Conservation (phyloP, 92 coral and sea anemone genomes). For the Heliopora coerulea region DNA sequence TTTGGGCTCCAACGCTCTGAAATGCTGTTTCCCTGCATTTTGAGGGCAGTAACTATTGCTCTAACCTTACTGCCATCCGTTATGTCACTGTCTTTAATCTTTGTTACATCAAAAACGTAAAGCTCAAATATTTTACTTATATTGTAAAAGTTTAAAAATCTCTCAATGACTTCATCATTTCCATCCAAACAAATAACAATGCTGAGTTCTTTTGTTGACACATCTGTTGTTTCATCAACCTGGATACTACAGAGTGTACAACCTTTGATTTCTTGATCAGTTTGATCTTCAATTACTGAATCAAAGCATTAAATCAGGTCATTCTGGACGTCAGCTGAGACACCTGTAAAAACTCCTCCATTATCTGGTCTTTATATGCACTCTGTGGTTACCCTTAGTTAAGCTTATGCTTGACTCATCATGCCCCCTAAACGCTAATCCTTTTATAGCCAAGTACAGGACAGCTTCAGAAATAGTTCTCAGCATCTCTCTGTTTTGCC, state of each 20-base stretch:
- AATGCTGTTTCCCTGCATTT: no score
- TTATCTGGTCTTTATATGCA: not conserved
- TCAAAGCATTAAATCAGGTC: slow-evolving; percentile 9
- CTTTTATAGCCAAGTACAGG: not conserved
- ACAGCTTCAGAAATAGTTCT: not conserved
- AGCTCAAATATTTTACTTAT: no score
- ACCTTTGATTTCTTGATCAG: not conserved
- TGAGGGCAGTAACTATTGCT: no score
- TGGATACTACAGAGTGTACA: not conserved
- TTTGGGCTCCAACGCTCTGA: no score
- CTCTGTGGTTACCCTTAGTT: not conserved
- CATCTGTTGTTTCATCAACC: slow-evolving; percentile 7
- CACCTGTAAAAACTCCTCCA: not conserved
- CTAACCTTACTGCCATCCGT: no score
- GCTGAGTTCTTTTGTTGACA: not conserved
- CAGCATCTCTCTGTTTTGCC: not conserved
- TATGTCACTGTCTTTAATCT: no score
- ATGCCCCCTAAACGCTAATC: not conserved
- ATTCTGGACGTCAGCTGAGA: slow-evolving; percentile 12
- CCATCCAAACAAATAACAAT: not conserved
- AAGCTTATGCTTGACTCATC: not conserved
- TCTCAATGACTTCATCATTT: not conserved
- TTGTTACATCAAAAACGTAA: no score
- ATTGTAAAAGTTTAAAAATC: not conserved
- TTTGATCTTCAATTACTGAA: not conserved